Evolutionary conservation across 2,888 invertebrate genomes (phyloP).

Genomic region (Catocala fraxini): DNA sequence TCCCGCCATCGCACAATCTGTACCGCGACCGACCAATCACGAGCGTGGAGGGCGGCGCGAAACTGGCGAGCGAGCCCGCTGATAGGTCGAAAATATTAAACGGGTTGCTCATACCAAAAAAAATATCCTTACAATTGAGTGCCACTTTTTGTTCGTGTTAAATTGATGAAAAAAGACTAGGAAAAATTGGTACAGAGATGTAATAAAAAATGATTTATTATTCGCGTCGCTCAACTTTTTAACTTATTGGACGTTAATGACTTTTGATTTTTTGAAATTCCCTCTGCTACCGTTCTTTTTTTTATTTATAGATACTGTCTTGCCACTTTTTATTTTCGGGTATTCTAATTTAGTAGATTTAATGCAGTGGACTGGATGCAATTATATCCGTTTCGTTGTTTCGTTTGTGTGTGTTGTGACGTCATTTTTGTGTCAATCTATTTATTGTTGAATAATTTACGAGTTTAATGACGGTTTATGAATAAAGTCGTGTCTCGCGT

Average conservation of each 20-base stretch:
- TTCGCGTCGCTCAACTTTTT: slow-evolving; percentile 81
- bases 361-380: slow-evolving; percentile 42
- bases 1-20: slow-evolving; percentile 86
- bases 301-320: slow-evolving; percentile 63
- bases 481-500: too few relatives aligned
- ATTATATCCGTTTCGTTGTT: background rate
- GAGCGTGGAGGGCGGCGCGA: slow-evolving; percentile 76
- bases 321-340: slow-evolving; percentile 57
- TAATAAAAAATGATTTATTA: slow-evolving; percentile 87
- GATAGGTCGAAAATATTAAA: slow-evolving; percentile 83
- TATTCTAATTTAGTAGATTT: slow-evolving; percentile 61
- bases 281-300: slow-evolving; percentile 55
- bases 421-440: slow-evolving; percentile 19
- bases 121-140: slow-evolving; percentile 84
- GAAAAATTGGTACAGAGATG: slow-evolving; percentile 82
- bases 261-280: slow-evolving; percentile 83
- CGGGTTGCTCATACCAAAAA: slow-evolving; percentile 82
- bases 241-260: slow-evolving; percentile 86
- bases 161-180: slow-evolving; percentile 86
- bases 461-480: too few relatives aligned
- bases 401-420: slow-evolving; percentile 4
- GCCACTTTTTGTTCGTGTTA: slow-evolving; percentile 84
- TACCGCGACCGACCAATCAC: slow-evolving; percentile 74
- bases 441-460: background rate
- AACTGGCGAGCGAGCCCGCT: slow-evolving; percentile 58